Conservation (phyloP, 2,797 vertebrate genomes). For the Austrolebias charrua region DNA sequence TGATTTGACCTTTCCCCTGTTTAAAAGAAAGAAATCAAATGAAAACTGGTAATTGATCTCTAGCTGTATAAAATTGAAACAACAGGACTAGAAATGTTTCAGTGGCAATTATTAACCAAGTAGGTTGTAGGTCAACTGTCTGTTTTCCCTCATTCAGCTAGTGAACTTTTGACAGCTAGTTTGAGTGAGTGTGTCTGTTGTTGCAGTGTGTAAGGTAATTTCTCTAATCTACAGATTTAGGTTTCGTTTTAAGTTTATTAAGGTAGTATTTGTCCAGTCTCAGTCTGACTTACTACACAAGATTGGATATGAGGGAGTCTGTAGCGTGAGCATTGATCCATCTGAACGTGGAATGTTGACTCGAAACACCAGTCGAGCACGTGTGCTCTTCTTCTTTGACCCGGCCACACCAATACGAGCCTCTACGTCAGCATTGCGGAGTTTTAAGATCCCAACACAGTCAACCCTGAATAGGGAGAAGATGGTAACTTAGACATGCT, state of each 20-base stretch:
- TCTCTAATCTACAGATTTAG: not conserved
- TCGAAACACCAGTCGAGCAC: slow-evolving; percentile 93
- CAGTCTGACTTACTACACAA: slow-evolving; percentile 90
- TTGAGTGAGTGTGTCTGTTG: not conserved
- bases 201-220: not conserved
- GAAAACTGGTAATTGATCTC: slow-evolving; percentile 28
- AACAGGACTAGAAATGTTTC: slow-evolving; percentile 23
- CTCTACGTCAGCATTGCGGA: slow-evolving; percentile 97
- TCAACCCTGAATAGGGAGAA: slow-evolving; percentile 84
- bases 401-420: slow-evolving; percentile 95
- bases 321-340: slow-evolving; percentile 90
- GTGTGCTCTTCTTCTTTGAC: slow-evolving; percentile 98
- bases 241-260: not conserved
- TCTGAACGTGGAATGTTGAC: slow-evolving; percentile 91
- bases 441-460: slow-evolving; percentile 96
- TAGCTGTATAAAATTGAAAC: slow-evolving; percentile 36
- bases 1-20: slow-evolving; percentile 58
- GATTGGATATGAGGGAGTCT: slow-evolving; percentile 92
- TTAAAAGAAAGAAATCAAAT: slow-evolving; percentile 44
- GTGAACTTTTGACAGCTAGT: not conserved
- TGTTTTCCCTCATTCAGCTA: slow-evolving; percentile 10
- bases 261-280: slow-evolving; percentile 4
- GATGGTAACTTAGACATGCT: slow-evolving; percentile 8
- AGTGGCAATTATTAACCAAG: slow-evolving; percentile 33
- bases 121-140: slow-evolving; percentile 34